Evolutionary conservation across 2,797 vertebrate genomes (phyloP).

Genomic region (Cuculus canorus): DNA sequence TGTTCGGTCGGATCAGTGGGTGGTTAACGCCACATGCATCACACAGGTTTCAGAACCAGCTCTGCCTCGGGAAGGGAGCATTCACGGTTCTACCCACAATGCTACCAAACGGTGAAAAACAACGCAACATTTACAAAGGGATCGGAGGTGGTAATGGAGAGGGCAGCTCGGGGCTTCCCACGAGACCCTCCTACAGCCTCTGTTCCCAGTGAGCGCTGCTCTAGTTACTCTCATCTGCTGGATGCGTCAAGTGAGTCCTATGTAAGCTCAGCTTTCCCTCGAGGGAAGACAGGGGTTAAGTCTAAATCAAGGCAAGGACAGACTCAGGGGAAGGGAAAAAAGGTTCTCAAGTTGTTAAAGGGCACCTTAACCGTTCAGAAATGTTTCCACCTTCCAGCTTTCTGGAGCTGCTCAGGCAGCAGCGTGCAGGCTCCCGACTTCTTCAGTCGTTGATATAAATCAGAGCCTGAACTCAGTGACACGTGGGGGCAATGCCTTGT

Average conservation of each 20-base stretch:
- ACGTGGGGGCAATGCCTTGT: background rate
- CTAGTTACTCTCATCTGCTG: background rate
- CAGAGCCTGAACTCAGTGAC: background rate
- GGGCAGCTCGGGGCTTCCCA: background rate
- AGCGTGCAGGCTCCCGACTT: background rate
- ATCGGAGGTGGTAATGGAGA: background rate
- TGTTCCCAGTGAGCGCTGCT: background rate
- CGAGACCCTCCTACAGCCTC: background rate
- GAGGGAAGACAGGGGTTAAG: background rate
- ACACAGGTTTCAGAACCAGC: slow-evolving; percentile 10
- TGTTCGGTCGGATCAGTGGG: background rate
- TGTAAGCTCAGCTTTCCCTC: background rate
- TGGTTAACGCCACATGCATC: slow-evolving; percentile 58
- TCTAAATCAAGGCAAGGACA: background rate
- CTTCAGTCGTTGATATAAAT: background rate
- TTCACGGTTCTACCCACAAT: background rate
- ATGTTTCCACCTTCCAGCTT: background rate
- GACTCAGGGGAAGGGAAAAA: background rate
- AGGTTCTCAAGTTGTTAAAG: background rate
- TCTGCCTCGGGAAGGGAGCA: background rate
- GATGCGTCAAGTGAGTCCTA: background rate
- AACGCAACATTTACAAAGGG: slow-evolving; percentile 26
- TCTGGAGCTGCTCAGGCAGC: background rate
- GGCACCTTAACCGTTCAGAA: background rate
- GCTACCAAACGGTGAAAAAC: slow-evolving; percentile 8